phyloP scores from a whole-genome alignment of 2,888 invertebrate genomes.

The Hypolimnas misippus region DNA sequence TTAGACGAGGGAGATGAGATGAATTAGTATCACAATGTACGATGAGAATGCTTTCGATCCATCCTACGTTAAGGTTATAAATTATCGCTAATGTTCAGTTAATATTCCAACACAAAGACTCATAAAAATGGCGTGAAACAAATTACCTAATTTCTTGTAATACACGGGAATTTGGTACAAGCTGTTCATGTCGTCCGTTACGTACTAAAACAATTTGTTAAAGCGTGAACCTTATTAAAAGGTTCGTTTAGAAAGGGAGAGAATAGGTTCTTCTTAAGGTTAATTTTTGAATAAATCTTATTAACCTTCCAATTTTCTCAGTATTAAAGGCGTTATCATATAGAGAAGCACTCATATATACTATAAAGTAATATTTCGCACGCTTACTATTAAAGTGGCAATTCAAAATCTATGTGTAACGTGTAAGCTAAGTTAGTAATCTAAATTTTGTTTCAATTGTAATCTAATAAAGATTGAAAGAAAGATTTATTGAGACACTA shows the following conservation, averaged over 20 bases:
- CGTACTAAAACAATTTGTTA: conserved; percentile 72
- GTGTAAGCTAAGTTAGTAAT: too few relatives aligned
- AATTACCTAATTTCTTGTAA: conserved; percentile 75
- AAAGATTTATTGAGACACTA: too few relatives aligned
- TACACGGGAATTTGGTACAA: conserved; percentile 69
- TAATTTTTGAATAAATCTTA: conserved; percentile 67
- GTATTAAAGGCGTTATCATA: conserved; percentile 33
- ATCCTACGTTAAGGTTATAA: conserved; percentile 52
- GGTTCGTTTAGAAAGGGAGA: conserved; percentile 60
- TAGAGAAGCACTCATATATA: too few relatives aligned
- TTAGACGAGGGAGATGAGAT: conserved; percentile 17
- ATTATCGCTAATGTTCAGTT: conserved; percentile 51
- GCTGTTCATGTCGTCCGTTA: conserved; percentile 70
- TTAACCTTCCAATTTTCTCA: conserved; percentile 46
- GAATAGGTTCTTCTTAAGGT: conserved; percentile 54
- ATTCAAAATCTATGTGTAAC: too few relatives aligned
- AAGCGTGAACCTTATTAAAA: conserved; percentile 66
- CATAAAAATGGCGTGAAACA: conserved; percentile 65
- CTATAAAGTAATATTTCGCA: background rate
- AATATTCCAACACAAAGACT: conserved; percentile 59
- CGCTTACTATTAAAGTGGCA: too few relatives aligned
- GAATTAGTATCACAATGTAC: conserved; percentile 39
- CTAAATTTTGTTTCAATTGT: too few relatives aligned
- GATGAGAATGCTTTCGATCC: conserved; percentile 45
- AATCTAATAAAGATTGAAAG: too few relatives aligned